A percentile compares a stretch with the other conserved stretches of the same genome.
Evolutionary conservation across 2,113 vertebrate genomes (phyloP).

Genomic region (Pollachius pollachius): DNA sequence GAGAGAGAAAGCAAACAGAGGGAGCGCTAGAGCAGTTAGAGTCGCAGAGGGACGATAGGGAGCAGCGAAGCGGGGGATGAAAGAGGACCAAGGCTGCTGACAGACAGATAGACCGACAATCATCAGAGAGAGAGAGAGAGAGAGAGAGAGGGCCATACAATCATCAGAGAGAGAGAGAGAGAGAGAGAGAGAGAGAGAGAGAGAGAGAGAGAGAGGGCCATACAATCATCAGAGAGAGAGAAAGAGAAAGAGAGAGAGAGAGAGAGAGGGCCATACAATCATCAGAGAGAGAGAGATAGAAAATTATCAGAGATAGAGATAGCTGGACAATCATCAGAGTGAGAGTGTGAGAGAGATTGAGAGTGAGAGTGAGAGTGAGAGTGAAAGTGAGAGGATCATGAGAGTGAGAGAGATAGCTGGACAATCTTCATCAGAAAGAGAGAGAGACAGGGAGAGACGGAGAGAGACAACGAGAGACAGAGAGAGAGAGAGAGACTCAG

Average conservation of each 20-base stretch:
- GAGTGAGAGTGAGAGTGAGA: neutral
- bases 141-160: neutral
- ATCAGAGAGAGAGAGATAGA: constrained; percentile 8
- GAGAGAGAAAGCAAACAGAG: constrained; percentile 31
- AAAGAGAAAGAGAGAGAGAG: constrained; percentile 2
- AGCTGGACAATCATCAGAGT: too few relatives aligned
- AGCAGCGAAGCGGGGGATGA: constrained; percentile 37
- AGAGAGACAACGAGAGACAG: constrained; percentile 34
- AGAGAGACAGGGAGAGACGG: neutral
- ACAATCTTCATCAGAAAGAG: constrained; percentile 27
- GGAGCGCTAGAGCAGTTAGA: too few relatives aligned
- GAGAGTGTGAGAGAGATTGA: constrained; percentile 1
- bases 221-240: neutral
- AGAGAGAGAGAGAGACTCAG: too few relatives aligned
- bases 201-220: constrained; percentile 5
- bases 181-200: neutral
- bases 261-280: neutral
- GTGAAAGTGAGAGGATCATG: too few relatives aligned
- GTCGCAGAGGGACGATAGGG: too few relatives aligned
- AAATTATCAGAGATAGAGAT: too few relatives aligned
- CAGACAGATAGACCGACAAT: neutral
- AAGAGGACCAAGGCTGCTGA: constrained; percentile 48
- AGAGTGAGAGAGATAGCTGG: neutral
- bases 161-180: too few relatives aligned
- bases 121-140: constrained; percentile 10